Conservation (phyloP, 2,797 vertebrate genomes). For the Streptopelia turtur region DNA sequence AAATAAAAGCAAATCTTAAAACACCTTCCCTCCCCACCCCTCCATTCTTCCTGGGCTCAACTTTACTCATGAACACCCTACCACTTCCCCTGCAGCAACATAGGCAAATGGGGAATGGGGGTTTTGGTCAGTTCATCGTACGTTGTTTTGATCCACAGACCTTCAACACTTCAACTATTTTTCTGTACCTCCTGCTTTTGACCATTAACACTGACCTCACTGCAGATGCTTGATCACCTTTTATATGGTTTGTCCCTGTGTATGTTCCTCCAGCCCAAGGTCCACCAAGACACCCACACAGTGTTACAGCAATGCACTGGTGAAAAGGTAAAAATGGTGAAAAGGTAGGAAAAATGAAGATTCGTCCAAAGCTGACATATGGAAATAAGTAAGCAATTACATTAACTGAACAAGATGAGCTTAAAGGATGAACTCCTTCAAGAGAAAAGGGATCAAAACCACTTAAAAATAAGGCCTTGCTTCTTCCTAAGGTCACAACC, state of each 20-base stretch:
- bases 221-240: neutral
- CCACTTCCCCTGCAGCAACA: too few relatives aligned
- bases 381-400: neutral
- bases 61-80: too few relatives aligned
- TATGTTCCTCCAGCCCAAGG: neutral
- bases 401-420: neutral
- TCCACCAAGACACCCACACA: neutral
- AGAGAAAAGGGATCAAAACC: neutral
- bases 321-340: neutral
- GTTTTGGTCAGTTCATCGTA: too few relatives aligned
- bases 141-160: neutral
- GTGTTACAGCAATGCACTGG: neutral
- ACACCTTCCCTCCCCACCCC: too few relatives aligned
- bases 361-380: neutral
- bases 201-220: neutral
- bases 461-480: neutral
- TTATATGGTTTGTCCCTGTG: neutral
- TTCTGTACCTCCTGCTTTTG: neutral
- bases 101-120: too few relatives aligned
- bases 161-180: rapidly evolving
- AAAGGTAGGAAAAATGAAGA: neutral
- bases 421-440: neutral
- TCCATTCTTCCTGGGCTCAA: too few relatives aligned
- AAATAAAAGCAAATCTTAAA: too few relatives aligned
- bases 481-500: neutral